phyloP scores from a whole-genome alignment of 2,113 vertebrate species.

The Lophura nycthemera region DNA sequence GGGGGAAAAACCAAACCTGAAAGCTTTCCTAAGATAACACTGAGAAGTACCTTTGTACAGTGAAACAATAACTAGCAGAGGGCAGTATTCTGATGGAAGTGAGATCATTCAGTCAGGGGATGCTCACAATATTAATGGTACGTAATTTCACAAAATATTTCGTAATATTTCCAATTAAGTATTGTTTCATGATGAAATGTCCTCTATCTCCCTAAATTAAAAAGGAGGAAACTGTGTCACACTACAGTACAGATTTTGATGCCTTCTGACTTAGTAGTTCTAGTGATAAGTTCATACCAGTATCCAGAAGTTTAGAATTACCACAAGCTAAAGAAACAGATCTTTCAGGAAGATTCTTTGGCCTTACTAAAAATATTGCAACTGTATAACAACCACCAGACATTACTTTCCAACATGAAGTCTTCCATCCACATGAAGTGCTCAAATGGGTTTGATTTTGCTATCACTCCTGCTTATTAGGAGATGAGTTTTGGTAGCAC shows the following conservation, averaged over 20 bases:
- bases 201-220: background rate
- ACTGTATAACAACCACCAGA: background rate
- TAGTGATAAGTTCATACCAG: background rate
- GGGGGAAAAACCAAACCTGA: background rate
- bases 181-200: background rate
- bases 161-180: background rate
- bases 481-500: background rate
- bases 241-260: background rate
- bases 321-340: background rate
- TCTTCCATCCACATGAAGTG: background rate
- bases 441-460: background rate
- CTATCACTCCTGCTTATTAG: background rate
- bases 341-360: background rate
- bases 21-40: constrained; percentile 31
- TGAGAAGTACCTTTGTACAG: background rate
- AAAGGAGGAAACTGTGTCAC: background rate
- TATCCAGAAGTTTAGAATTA: background rate
- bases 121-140: background rate
- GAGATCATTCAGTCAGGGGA: background rate
- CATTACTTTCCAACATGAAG: background rate
- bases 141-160: background rate
- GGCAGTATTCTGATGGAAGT: background rate
- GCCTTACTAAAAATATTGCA: background rate
- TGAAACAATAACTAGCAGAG: constrained; percentile 1
- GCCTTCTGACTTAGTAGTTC: background rate